phyloP scores from a whole-genome alignment of 1,140 invertebrate species.

The Paracyclopina nana region DNA sequence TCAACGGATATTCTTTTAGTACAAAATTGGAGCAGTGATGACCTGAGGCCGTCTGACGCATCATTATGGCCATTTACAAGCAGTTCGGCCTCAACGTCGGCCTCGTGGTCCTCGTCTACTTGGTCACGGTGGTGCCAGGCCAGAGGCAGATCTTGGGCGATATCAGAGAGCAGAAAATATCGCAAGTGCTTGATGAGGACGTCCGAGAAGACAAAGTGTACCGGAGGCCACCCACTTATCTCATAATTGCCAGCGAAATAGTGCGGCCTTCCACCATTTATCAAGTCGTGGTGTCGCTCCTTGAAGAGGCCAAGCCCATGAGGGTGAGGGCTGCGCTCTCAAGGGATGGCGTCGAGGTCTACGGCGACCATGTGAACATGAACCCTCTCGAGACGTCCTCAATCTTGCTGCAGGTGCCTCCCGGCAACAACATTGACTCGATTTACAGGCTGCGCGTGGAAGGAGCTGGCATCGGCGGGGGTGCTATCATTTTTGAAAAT shows the following conservation, averaged over 20 bases:
- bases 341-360: slow-evolving; percentile 14
- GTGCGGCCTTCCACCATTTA: slow-evolving; percentile 11
- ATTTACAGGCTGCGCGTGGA: slow-evolving; percentile 27
- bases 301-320: slow-evolving; percentile 8
- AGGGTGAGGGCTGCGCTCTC: slow-evolving; percentile 13
- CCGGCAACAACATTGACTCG: slow-evolving; percentile 20
- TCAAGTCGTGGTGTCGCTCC: slow-evolving; percentile 10
- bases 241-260: slow-evolving; percentile 8
- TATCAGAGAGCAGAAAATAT: slow-evolving; percentile 12
- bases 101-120: background rate
- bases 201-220: slow-evolving; percentile 8
- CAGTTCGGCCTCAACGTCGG: no score
- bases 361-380: slow-evolving; percentile 15
- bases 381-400: slow-evolving; percentile 10
- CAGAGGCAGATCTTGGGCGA: slow-evolving; percentile 9
- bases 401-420: slow-evolving; percentile 9
- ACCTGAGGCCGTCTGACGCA: no score
- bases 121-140: background rate
- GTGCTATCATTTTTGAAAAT: slow-evolving; percentile 27
- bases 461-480: slow-evolving; percentile 25
- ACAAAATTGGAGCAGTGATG: no score
- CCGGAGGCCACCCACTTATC: slow-evolving; percentile 11
- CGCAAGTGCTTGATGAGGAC: slow-evolving; percentile 6
- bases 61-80: no score
- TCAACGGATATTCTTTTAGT: no score